A percentile compares a stretch with the other conserved stretches of the same genome.
Evolutionary conservation across 2,797 vertebrate species (phyloP).

Genomic region (Thaleichthys pacificus): DNA sequence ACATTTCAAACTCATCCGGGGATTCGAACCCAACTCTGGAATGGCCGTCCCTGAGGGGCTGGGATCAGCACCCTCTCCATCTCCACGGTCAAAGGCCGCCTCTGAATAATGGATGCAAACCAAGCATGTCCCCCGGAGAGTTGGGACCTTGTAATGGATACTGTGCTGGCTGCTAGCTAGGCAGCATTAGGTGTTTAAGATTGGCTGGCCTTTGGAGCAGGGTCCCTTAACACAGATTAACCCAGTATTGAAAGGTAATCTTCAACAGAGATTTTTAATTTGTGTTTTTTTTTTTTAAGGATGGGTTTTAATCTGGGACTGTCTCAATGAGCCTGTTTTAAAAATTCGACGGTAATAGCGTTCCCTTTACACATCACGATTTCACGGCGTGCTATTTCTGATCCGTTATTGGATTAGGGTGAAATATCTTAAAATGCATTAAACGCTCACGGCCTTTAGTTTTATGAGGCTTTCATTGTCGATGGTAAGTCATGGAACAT

Average conservation of each 20-base stretch:
- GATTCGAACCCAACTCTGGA: not conserved
- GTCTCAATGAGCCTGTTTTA: not conserved
- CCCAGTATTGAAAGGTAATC: not conserved
- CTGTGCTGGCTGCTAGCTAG: not conserved
- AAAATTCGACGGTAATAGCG: constrained; percentile 11
- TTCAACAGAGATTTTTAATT: not conserved
- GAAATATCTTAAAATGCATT: constrained; percentile 7
- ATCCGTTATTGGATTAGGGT: constrained; percentile 24
- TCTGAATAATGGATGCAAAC: constrained; percentile 44
- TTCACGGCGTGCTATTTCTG: constrained; percentile 27
- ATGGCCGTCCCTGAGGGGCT: not conserved
- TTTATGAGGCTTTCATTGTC: constrained; percentile 24
- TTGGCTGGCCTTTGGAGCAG: not conserved
- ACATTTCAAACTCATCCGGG: not conserved
- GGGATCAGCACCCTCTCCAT: not conserved
- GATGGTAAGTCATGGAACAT: constrained; percentile 40
- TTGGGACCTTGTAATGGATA: constrained; percentile 36
- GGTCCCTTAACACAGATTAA: not conserved
- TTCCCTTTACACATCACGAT: constrained; percentile 20
- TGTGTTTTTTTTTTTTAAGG: not conserved
- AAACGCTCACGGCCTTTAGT: constrained; percentile 26
- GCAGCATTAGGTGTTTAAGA: constrained; percentile 10
- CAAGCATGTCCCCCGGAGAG: constrained; percentile 24
- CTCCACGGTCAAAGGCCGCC: constrained; percentile 11
- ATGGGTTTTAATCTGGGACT: not conserved